Conservation (phyloP, 2,113 vertebrate species). For the Syngnathus floridae region DNA sequence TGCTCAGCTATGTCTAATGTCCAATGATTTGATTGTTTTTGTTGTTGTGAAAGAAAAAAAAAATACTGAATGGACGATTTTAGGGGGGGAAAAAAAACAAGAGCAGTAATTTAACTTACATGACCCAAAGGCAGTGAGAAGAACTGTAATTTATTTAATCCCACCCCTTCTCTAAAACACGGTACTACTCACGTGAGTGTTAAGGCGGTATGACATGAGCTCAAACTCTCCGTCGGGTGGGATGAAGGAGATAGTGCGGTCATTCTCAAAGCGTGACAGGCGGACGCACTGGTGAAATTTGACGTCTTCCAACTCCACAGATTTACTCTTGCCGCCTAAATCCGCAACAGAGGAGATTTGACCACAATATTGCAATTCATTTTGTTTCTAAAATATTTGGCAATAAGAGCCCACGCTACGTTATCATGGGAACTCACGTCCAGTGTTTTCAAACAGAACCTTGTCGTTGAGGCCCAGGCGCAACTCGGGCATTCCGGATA, state of each 20-base stretch:
- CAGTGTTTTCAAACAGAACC: conserved; percentile 97
- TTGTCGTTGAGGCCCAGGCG: conserved; percentile 95
- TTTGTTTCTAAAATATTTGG: background rate
- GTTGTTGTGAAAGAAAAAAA: no score
- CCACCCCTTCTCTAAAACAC: no score
- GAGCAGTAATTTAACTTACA: no score
- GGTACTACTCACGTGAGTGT: conserved; percentile 76
- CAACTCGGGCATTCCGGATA: conserved; percentile 95
- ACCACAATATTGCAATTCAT: background rate
- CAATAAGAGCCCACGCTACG: background rate
- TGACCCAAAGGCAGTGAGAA: no score
- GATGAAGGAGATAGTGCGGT: conserved; percentile 86
- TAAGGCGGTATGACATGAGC: conserved; percentile 85
- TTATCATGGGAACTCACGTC: conserved; percentile 80
- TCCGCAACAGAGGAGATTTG: background rate
- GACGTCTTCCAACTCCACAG: conserved; percentile 83
- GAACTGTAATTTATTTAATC: no score
- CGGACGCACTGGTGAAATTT: conserved; percentile 89
- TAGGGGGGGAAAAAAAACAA: no score
- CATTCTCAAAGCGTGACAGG: conserved; percentile 84
- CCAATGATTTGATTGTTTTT: no score
- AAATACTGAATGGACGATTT: no score
- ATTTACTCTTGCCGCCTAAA: conserved; percentile 85
- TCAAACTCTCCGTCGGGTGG: conserved; percentile 86
- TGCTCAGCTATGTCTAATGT: no score